Conservation (phyloP, 64 coral and sea anemone genomes). For the Catalaphyllia jardinei region DNA sequence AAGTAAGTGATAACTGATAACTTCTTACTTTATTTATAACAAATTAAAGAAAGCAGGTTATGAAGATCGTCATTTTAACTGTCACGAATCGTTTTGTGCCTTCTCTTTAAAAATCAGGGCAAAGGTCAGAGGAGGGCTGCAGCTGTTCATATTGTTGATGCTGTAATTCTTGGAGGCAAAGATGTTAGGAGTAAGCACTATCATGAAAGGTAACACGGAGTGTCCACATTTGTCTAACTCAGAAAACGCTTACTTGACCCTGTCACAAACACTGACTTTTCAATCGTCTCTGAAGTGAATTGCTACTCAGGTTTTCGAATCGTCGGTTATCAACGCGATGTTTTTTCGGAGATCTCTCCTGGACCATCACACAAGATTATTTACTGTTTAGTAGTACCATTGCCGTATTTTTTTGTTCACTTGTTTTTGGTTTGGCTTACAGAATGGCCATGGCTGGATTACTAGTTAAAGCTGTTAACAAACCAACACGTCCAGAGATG, state of each 20-base stretch:
- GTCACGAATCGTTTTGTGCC: no score
- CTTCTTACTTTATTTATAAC: background rate
- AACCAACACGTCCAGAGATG: slow-evolving; percentile 81
- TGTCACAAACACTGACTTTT: no score
- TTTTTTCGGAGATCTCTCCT: no score
- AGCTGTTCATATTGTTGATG: slow-evolving; percentile 91
- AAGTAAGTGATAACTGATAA: slow-evolving; percentile 38
- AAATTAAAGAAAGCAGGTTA: no score
- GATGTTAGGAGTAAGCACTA: slow-evolving; percentile 90
- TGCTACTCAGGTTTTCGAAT: no score
- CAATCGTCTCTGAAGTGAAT: no score
- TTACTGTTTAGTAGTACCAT: background rate
- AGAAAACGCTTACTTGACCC: no score
- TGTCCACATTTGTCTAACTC: no score
- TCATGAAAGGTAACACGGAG: slow-evolving; percentile 62
- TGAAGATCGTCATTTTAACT: no score
- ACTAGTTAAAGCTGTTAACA: slow-evolving; percentile 82
- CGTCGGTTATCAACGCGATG: no score
- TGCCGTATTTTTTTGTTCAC: background rate
- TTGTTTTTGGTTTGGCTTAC: background rate
- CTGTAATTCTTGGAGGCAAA: slow-evolving; percentile 77
- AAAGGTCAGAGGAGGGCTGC: slow-evolving; percentile 83
- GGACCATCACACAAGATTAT: no score
- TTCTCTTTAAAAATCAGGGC: slow-evolving; percentile 39
- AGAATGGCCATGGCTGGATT: slow-evolving; percentile 83